Evolutionary conservation across 2,113 vertebrate genomes (phyloP).

Genomic region (Mormyrus iriodes): DNA sequence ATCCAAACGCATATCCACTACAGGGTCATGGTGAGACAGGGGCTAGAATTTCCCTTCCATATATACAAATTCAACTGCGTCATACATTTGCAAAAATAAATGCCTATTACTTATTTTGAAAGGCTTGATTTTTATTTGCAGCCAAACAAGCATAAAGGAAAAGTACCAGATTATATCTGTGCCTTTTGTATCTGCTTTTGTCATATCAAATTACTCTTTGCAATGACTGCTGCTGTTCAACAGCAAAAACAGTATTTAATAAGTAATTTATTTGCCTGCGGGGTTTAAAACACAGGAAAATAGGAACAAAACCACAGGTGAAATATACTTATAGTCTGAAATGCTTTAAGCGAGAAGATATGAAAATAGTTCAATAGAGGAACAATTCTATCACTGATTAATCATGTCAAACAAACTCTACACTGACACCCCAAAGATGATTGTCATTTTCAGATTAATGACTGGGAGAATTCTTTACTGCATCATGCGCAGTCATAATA

Average conservation of each 20-base stretch:
- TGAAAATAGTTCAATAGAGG: neutral
- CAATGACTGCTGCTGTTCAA: neutral
- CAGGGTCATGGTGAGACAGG: neutral
- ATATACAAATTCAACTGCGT: neutral
- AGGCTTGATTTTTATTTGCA: neutral
- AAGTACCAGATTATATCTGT: neutral
- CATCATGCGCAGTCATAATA: neutral
- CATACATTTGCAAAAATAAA: neutral
- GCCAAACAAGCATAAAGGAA: neutral
- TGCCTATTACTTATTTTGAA: neutral
- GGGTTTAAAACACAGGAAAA: neutral
- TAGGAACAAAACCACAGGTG: neutral
- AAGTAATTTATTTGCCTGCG: neutral
- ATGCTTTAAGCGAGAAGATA: neutral
- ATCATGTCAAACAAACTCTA: neutral
- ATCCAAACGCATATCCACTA: neutral
- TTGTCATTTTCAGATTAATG: neutral
- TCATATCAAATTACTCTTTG: neutral
- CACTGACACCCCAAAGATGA: neutral
- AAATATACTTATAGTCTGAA: neutral
- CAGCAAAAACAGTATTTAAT: neutral
- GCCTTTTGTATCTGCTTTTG: neutral
- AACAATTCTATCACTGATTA: neutral
- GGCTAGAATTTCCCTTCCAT: neutral
- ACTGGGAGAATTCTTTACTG: neutral